Base-by-base conservation (phyloP, 2,797 vertebrate genomes). In the Anguilla marmorata region DNA sequence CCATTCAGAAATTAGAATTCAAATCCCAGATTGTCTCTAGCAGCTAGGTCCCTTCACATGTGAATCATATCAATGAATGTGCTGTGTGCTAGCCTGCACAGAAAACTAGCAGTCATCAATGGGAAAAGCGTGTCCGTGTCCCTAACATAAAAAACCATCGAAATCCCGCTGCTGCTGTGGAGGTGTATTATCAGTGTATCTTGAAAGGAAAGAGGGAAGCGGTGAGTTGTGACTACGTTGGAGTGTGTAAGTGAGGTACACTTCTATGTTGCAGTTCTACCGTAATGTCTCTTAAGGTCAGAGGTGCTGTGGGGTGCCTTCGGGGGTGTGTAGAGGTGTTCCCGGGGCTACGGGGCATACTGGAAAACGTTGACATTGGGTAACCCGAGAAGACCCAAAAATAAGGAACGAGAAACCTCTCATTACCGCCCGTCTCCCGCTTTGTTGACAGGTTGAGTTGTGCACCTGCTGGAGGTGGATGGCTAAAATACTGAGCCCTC, bases 391-490 rank as follows among this genome's bases (percentile, higher is more conserved):
- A n/a, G 21, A 82, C 79, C 79, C 79, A 82, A 82, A 79, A 82
- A 82, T 82, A 85, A 37, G 27, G 56, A 60, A 54, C 4, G n/a
- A 58, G 84, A 85, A 60, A 60, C 24, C 27, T 1, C 84, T 60
- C 30, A 19, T 66, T 21, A 63, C 37, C 9, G 58, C 8, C 33
- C 9, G 85, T 37, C 37, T 45, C 58, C 69, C 7, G 58, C 90
- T 87, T 89, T 87, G 72, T 85, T 21, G 86, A 66, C 85, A 37
- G 69, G 88, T 86, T 3, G 1, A 90, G 86, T 89, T 19, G 24
- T 89, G 87, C 93, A 94, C 92, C 94, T 93, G 92, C 93, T 90
- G 60, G 52, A 37, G 33, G 72, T 11, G 9, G 84, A 54, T 79
- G 27, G 41, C 82, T 89, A 80, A 48, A 87, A 83, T 89, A 89